A percentile compares a stretch with the other conserved stretches of the same genome.
Conservation (phyloP, 1,140 invertebrate genomes). For the Tetramorium alpestre region DNA sequence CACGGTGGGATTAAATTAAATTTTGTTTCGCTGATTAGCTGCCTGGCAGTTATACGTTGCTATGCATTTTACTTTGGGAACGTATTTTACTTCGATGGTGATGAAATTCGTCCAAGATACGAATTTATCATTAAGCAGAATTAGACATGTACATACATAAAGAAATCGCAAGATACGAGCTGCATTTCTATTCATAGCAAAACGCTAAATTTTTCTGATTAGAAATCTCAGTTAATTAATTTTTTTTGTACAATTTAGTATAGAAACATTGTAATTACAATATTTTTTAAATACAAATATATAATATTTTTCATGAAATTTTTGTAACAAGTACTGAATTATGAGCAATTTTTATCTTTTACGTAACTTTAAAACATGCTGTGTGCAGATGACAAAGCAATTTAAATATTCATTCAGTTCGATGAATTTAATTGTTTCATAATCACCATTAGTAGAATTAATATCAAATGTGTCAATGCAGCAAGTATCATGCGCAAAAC, state of each 20-base stretch:
- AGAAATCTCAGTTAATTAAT: not conserved
- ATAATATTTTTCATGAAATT: not conserved
- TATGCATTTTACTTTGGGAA: constrained; percentile 70
- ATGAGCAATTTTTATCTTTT: not conserved
- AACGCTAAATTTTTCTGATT: not conserved
- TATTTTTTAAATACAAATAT: not conserved
- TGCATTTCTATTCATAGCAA: constrained; percentile 37
- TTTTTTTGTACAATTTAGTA: not conserved
- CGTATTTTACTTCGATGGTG: constrained; percentile 42
- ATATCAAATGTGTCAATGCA: not conserved
- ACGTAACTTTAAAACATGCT: not conserved
- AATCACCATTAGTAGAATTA: not conserved
- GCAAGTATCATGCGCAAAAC: constrained; percentile 23
- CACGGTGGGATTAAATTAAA: constrained; percentile 45
- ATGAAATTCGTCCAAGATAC: constrained; percentile 31
- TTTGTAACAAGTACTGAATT: not conserved
- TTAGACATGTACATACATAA: not conserved
- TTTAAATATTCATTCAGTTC: not conserved
- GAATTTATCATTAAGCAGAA: constrained; percentile 35
- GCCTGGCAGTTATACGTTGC: constrained; percentile 75
- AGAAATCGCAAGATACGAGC: constrained; percentile 34
- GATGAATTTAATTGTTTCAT: not conserved
- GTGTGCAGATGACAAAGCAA: not conserved
- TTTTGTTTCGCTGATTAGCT: constrained; percentile 74
- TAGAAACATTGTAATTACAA: not conserved